A percentile compares a stretch with the other conserved stretches of the same genome.
These are phyloP conservation scores for Fukomys damarensis DNA, from an alignment of 2,113 vertebrate species.

Conservation along the genomic window DNA sequence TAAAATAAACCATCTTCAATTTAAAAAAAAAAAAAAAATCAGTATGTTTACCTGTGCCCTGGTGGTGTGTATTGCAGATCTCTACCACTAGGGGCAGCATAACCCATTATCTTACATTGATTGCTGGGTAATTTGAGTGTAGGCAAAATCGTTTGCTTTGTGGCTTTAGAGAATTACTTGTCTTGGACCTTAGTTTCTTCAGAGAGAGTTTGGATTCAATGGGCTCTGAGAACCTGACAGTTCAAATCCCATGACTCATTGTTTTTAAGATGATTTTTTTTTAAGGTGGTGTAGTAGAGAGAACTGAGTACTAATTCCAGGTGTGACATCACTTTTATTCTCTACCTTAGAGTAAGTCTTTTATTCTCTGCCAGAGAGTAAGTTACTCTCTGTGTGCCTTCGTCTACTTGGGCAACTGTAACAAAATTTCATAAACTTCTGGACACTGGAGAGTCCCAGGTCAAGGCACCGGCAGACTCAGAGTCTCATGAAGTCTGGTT, in stretches of 20 bases:
- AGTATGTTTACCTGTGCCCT: too few relatives aligned
- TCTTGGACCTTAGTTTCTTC: background rate
- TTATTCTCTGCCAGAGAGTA: too few relatives aligned
- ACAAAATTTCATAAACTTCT: background rate
- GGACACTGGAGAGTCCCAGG: background rate
- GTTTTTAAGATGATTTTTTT: background rate
- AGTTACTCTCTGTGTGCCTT: background rate
- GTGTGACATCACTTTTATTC: background rate
- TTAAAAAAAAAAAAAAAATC: background rate
- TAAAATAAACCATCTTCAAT: background rate
- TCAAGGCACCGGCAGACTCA: background rate
- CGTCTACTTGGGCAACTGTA: background rate
- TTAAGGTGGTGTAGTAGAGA: background rate
- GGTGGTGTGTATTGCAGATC: background rate
- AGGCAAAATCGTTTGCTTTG: background rate
- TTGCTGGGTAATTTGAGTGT: background rate
- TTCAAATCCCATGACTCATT: background rate
- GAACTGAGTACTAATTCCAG: background rate
- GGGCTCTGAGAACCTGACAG: background rate
- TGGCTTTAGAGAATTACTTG: background rate
- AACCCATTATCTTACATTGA: background rate
- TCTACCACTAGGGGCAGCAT: slow-evolving; percentile 59
- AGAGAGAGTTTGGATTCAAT: background rate
- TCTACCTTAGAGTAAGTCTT: background rate
- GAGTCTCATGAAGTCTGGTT: background rate